These are phyloP conservation scores for Caenorhabditis elegans DNA, from an alignment of 1,140 invertebrate genomes.

Conservation along the genomic window DNA sequence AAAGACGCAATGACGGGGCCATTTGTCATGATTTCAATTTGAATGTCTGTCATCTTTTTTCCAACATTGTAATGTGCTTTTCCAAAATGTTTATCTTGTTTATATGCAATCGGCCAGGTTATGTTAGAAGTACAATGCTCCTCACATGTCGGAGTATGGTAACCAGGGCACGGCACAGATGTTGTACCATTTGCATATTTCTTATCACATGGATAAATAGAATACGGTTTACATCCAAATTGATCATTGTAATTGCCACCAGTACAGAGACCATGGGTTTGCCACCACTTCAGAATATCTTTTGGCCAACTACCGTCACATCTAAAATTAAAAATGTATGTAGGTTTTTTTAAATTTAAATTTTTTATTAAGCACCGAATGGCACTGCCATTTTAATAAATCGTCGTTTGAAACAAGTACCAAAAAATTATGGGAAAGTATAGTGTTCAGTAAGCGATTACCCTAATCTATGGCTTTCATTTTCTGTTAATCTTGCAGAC, in stretches of 20 bases:
- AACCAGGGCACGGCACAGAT: background rate
- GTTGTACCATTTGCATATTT: slow-evolving; percentile 8
- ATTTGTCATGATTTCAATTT: background rate
- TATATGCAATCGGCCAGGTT: background rate
- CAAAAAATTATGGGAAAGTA: too few relatives aligned
- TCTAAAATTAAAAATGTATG: background rate
- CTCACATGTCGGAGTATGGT: slow-evolving; percentile 5
- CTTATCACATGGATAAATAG: slow-evolving; percentile 6
- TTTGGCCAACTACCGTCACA: slow-evolving; percentile 16
- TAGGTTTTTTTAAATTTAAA: too few relatives aligned
- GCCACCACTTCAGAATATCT: slow-evolving; percentile 22
- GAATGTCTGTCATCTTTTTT: slow-evolving; percentile 6
- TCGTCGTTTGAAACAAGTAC: too few relatives aligned
- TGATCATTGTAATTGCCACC: slow-evolving; percentile 1
- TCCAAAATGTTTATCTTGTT: slow-evolving; percentile 17
- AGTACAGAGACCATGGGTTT: background rate
- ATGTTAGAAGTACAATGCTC: background rate
- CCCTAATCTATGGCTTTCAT: too few relatives aligned
- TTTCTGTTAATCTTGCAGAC: too few relatives aligned
- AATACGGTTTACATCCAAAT: slow-evolving; percentile 7
- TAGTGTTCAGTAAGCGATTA: too few relatives aligned
- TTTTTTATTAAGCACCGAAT: too few relatives aligned
- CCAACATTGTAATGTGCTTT: slow-evolving; percentile 18
- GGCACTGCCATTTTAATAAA: too few relatives aligned
- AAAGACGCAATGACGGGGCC: slow-evolving; percentile 5